Evolutionary conservation across 2,113 vertebrate genomes (phyloP).

Genomic region (Phaetusa simplex): DNA sequence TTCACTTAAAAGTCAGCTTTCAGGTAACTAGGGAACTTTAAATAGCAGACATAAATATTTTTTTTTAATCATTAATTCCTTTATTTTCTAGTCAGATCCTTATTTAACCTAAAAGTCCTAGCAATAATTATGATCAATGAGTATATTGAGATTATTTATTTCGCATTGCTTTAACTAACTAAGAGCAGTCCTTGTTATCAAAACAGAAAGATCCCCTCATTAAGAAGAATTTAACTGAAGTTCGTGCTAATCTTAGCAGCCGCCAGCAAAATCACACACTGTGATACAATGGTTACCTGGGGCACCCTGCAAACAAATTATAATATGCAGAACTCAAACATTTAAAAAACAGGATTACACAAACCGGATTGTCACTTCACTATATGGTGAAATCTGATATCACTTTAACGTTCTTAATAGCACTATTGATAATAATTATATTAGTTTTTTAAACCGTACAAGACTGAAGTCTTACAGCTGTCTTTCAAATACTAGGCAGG

Average conservation of each 20-base stretch:
- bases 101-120: background rate
- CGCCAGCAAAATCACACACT: background rate
- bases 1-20: background rate
- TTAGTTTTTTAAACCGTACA: background rate
- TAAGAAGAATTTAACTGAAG: background rate
- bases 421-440: background rate
- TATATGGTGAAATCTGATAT: background rate
- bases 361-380: background rate
- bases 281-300: background rate
- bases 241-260: slow-evolving; percentile 2
- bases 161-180: background rate
- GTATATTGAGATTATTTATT: background rate
- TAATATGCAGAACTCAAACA: background rate
- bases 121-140: background rate
- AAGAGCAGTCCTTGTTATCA: background rate
- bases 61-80: background rate
- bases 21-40: background rate
- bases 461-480: background rate
- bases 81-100: background rate
- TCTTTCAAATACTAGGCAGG: background rate
- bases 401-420: background rate
- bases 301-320: background rate
- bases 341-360: background rate
- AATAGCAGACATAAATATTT: background rate
- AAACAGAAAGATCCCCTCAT: background rate